Evolutionary conservation across 1,140 invertebrate species (phyloP), one percentile per base, ranked within the genome.

Genomic region (Drosophila nasuta): DNA sequence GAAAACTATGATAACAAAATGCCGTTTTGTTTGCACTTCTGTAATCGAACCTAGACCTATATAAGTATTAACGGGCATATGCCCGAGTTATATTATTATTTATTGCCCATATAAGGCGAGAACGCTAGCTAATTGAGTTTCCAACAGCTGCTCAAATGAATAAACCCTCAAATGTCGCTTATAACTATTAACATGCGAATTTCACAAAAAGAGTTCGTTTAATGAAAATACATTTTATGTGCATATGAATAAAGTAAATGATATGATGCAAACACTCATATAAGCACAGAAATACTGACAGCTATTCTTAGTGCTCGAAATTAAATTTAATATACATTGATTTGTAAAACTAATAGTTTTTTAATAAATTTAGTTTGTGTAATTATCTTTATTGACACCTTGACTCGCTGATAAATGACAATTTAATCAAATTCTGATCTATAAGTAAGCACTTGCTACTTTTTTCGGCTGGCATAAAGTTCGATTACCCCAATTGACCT

Each of bases 401-500:
- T 54, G 6, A 54, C 25, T 25, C 7, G 41, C 33, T 38, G 5
- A 17, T 25, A 49, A 5, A 33, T 30, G 30, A 11, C 1, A 48
- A 20, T 17, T 17, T 17, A 48, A 20, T 48, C 10, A 25, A 48
- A 17, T 48, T 17, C n/a, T 43, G 38, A 41, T 41, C 5, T 33
- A 33, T 33, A 5, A 33, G 20, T 11, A 54, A 33, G n/a, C 28
- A 11, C n/a, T 48, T 7, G 13, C 5, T n/a, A 43, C 35, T 8
- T 28, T 63, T 30, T 3, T 25, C 25, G 25, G 5, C 52, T 45
- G 25, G 15, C 25, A 35, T 45, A 46, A 15, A 46, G 64, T 73
- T 60, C 70, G 17, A 58, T 68, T 52, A 73, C 54, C 64, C 70
- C 64, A 6, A 33, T 58, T 73, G 64, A 73, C 70, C 70, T 46